Evolutionary conservation across 2,888 invertebrate species (phyloP).

Genomic region (Nemurella pictetii): DNA sequence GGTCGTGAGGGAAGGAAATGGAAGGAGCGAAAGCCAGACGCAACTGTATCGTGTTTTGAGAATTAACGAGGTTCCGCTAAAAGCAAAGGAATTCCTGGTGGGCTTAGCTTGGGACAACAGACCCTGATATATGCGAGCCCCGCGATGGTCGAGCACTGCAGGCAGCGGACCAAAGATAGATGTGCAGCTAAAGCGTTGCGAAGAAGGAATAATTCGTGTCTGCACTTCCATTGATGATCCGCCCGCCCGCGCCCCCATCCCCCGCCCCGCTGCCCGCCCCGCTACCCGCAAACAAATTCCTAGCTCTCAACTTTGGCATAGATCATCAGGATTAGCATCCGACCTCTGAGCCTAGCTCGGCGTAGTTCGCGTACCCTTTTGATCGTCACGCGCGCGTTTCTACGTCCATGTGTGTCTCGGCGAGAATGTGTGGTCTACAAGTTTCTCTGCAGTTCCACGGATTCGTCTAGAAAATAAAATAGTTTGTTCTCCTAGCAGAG

Average conservation of each 20-base stretch:
- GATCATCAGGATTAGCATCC: neutral
- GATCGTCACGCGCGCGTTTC: neutral
- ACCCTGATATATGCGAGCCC: neutral
- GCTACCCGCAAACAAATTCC: neutral
- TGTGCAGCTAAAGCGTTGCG: neutral
- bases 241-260: neutral
- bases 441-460: neutral
- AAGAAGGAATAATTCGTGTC: neutral
- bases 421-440: neutral
- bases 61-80: conserved; percentile 19
- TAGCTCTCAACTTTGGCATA: neutral
- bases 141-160: neutral
- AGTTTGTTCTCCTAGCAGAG: no score
- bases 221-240: neutral
- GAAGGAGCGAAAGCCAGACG: neutral
- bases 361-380: neutral
- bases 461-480: no score
- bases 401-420: no score
- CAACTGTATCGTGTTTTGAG: conserved; percentile 7
- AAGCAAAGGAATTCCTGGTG: conserved; percentile 17
- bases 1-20: conserved; percentile 8
- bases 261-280: neutral
- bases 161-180: neutral
- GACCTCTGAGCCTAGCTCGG: neutral
- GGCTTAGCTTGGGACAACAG: neutral